Evolutionary conservation across 1,140 invertebrate species (phyloP).

Genomic region (Drosophila micromelanica): DNA sequence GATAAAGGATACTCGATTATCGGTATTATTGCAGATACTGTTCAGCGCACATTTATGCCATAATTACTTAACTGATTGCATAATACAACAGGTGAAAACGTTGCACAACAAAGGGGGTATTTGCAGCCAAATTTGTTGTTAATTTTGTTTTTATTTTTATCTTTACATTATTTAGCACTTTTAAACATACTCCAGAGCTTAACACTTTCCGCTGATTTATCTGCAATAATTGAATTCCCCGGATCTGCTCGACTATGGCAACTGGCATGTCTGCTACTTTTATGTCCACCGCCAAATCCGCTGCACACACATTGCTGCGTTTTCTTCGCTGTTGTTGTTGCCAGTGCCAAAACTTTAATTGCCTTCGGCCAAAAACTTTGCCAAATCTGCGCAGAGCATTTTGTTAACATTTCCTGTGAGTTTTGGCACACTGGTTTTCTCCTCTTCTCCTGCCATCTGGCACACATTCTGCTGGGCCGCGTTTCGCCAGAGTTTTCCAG

Average conservation of each 20-base stretch:
- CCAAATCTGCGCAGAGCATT: conserved; percentile 69
- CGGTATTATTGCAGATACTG: neutral
- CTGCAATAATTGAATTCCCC: conserved; percentile 29
- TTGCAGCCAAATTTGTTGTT: too few species aligned
- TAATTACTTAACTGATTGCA: conserved; percentile 8
- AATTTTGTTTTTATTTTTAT: too few species aligned
- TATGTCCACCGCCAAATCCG: conserved; percentile 10
- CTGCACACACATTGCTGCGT: conserved; percentile 1
- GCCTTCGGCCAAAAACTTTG: conserved; percentile 73
- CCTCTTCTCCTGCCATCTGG: neutral
- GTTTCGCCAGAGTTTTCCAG: conserved; percentile 11
- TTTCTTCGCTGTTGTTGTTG: conserved; percentile 16
- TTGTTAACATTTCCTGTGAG: conserved; percentile 76
- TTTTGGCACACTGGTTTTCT: conserved; percentile 36
- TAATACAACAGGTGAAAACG: too few species aligned
- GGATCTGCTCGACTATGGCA: conserved; percentile 14
- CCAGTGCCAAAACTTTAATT: conserved; percentile 68
- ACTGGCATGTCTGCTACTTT: conserved; percentile 6
- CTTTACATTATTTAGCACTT: neutral
- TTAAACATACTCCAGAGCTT: neutral
- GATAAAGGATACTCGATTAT: neutral
- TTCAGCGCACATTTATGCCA: neutral
- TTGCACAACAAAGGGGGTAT: too few species aligned
- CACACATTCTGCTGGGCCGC: neutral
- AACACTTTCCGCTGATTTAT: conserved; percentile 21